Percentiles rank a stretch among this genome's conserved stretches.
These are phyloP conservation scores for Julus scandinavius DNA, from an alignment of 2,888 invertebrate species.

Conservation along the genomic window DNA sequence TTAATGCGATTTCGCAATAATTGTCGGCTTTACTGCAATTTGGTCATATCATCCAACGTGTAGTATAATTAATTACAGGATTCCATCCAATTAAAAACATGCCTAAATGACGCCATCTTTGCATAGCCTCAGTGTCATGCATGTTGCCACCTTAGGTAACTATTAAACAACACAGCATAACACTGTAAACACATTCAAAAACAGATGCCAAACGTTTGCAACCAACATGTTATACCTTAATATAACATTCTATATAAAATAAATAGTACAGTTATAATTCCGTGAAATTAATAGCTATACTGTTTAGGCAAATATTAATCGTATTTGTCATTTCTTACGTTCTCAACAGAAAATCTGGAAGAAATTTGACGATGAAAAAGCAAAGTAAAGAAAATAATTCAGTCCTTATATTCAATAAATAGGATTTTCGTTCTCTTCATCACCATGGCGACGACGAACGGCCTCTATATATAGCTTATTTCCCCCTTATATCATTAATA, in stretches of 20 bases:
- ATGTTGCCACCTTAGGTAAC: not conserved
- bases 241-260: no score
- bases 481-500: not conserved
- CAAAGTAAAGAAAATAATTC: slow-evolving; percentile 1
- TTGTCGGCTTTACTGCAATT: slow-evolving; percentile 9
- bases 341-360: not conserved
- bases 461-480: not conserved
- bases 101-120: not conserved
- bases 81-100: slow-evolving; percentile 5
- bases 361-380: not conserved
- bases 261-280: no score
- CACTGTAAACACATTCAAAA: no score
- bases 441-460: not conserved
- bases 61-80: slow-evolving; percentile 1
- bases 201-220: no score
- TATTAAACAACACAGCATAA: not conserved
- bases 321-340: not conserved
- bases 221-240: no score
- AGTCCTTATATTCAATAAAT: not conserved
- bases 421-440: not conserved
- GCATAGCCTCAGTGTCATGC: not conserved
- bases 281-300: no score
- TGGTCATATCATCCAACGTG: slow-evolving; percentile 36
- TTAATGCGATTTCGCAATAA: slow-evolving; percentile 42
- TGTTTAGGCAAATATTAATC: no score